A percentile compares a stretch with the other conserved stretches of the same genome.
Conservation (phyloP, 2,797 vertebrate genomes). For the Thaleichthys pacificus region DNA sequence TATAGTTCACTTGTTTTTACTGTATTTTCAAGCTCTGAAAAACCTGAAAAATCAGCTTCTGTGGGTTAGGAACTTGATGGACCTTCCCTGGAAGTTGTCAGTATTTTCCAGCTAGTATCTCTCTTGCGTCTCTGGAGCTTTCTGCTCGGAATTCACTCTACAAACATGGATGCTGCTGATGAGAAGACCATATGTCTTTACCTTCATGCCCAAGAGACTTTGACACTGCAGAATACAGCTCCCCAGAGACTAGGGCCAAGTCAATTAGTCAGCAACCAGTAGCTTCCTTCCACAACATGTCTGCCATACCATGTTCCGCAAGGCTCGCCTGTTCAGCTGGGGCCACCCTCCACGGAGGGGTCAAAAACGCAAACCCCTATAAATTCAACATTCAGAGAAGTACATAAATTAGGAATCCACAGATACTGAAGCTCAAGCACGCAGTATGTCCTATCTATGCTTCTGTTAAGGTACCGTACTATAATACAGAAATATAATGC, state of each 20-base stretch:
- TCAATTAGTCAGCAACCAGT: conserved; percentile 19
- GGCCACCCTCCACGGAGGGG: background rate
- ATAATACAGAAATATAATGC: too few relatives aligned
- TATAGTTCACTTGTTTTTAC: background rate
- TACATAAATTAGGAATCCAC: background rate
- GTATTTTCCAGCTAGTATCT: background rate
- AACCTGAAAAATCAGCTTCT: background rate
- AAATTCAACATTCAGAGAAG: conserved; percentile 19
- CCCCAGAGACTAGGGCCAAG: conserved; percentile 24
- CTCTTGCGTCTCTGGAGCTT: conserved; percentile 7
- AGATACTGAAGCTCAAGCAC: too few relatives aligned
- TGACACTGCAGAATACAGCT: conserved; percentile 13
- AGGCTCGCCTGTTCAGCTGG: background rate
- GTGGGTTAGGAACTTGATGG: background rate
- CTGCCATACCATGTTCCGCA: background rate
- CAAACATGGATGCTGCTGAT: conserved; percentile 65
- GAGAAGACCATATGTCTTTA: conserved; percentile 71
- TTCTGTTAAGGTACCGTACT: too few relatives aligned
- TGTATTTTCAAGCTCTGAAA: background rate
- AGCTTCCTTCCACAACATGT: background rate
- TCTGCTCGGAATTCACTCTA: conserved; percentile 62
- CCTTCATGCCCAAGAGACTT: conserved; percentile 36
- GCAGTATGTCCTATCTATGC: too few relatives aligned
- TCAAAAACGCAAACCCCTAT: background rate
- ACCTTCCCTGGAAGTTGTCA: too few relatives aligned